Evolutionary conservation across 2,113 vertebrate species (phyloP).

Genomic region (Nematolebias whitei): DNA sequence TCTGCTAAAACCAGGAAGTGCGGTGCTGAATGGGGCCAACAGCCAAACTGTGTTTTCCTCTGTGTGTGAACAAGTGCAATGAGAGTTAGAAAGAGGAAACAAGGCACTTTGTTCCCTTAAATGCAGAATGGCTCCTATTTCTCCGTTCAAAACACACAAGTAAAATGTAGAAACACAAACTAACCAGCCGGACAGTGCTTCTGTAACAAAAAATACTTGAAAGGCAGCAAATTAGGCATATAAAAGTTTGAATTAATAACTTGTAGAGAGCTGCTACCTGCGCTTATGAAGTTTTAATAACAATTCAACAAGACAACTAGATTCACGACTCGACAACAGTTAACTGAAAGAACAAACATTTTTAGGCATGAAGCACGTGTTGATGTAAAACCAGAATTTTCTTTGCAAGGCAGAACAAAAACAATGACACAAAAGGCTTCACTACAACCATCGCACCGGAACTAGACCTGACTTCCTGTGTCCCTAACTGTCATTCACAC

Average conservation of each 20-base stretch:
- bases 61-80: conserved; percentile 8
- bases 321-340: not conserved
- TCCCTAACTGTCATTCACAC: conserved; percentile 51
- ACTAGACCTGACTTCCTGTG: conserved; percentile 53
- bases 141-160: conserved; percentile 14
- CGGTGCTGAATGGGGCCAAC: conserved; percentile 59
- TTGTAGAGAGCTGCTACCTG: not conserved
- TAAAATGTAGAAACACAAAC: conserved; percentile 26
- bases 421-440: conserved; percentile 44
- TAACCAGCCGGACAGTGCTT: conserved; percentile 3
- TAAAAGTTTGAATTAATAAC: not conserved
- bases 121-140: conserved; percentile 47
- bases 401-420: conserved; percentile 26
- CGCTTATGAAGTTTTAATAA: no score
- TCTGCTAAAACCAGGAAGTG: conserved; percentile 74
- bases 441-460: conserved; percentile 40
- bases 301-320: no score
- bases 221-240: not conserved
- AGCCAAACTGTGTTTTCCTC: conserved; percentile 52
- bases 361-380: not conserved
- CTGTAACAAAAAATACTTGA: not conserved
- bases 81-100: conserved; percentile 75
- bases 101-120: conserved; percentile 53
- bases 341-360: not conserved
- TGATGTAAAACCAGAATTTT: conserved; percentile 41